Conservation (phyloP, 2,888 invertebrate species). For the Drosophila monieri region DNA sequence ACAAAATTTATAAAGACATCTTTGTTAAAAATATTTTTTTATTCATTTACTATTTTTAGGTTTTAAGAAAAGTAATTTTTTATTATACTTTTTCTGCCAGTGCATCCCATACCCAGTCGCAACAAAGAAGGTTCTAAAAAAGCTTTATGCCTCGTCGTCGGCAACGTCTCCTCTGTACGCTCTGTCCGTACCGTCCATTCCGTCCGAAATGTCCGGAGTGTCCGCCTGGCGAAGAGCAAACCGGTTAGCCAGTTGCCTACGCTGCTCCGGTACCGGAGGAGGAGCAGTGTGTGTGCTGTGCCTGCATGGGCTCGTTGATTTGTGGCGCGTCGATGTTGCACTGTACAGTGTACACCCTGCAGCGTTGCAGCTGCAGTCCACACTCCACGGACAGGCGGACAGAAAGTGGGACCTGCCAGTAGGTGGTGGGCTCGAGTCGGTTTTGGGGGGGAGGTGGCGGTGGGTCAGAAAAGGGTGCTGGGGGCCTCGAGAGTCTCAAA, state of each 20-base stretch:
- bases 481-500: not conserved
- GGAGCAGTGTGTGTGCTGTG: slow-evolving; percentile 33
- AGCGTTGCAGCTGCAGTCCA: slow-evolving; percentile 75
- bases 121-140: slow-evolving; percentile 76
- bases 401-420: slow-evolving; percentile 31
- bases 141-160: slow-evolving; percentile 68
- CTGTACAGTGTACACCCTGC: slow-evolving; percentile 69
- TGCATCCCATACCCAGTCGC: slow-evolving; percentile 59
- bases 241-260: slow-evolving; percentile 68
- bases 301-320: slow-evolving; percentile 58
- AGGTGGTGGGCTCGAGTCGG: slow-evolving; percentile 14
- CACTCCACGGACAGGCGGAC: slow-evolving; percentile 32
- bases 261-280: slow-evolving; percentile 40
- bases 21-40: not conserved
- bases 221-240: slow-evolving; percentile 40
- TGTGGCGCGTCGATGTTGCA: slow-evolving; percentile 69
- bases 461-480: not conserved
- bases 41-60: not conserved
- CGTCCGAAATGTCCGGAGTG: slow-evolving; percentile 25
- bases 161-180: slow-evolving; percentile 32
- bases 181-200: slow-evolving; percentile 35
- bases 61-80: not conserved
- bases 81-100: slow-evolving; percentile 27
- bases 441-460: not conserved
- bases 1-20: not conserved